A percentile compares a stretch with the other conserved stretches of the same genome.
Conservation (phyloP, 2,797 vertebrate species). For the Hyperoplus lanceolatus region DNA sequence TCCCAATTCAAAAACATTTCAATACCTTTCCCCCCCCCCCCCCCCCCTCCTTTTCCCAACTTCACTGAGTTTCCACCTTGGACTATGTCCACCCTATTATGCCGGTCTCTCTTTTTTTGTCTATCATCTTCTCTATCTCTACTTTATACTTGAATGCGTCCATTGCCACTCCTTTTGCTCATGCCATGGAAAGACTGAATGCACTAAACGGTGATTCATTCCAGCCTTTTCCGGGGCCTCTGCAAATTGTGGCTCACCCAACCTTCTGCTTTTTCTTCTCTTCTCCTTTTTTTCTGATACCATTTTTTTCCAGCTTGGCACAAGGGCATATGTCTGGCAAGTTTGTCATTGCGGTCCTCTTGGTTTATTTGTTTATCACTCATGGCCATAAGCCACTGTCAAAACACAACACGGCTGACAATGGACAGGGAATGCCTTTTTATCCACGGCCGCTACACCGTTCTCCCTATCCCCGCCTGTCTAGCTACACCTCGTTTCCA, state of each 20-base stretch:
- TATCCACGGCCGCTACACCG: slow-evolving; percentile 38
- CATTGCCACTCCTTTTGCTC: slow-evolving; percentile 35
- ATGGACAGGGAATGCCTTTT: slow-evolving; percentile 49
- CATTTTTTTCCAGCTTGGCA: slow-evolving; percentile 64
- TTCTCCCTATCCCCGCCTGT: slow-evolving; percentile 29
- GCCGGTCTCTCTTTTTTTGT: not conserved
- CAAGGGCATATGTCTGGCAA: slow-evolving; percentile 46
- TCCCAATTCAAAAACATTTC: slow-evolving; percentile 54
- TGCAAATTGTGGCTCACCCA: slow-evolving; percentile 61
- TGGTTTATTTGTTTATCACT: slow-evolving; percentile 64
- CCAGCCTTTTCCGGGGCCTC: slow-evolving; percentile 74
- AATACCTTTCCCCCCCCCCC: slow-evolving; percentile 19
- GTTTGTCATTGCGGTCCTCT: slow-evolving; percentile 40
- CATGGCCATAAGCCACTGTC: slow-evolving; percentile 42
- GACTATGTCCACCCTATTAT: slow-evolving; percentile 16
- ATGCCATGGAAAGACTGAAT: slow-evolving; percentile 76
- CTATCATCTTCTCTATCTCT: slow-evolving; percentile 46
- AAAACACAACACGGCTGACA: slow-evolving; percentile 52
- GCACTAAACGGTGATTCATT: slow-evolving; percentile 73
- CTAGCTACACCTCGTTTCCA: slow-evolving; percentile 45
- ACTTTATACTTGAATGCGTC: slow-evolving; percentile 28
- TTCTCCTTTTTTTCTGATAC: slow-evolving; percentile 64
- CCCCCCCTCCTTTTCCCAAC: not conserved
- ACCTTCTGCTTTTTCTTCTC: slow-evolving; percentile 78
- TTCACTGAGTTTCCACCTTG: slow-evolving; percentile 6